Base-by-base conservation (phyloP, 2,888 invertebrate species). In the Oscheius myriophilus region DNA sequence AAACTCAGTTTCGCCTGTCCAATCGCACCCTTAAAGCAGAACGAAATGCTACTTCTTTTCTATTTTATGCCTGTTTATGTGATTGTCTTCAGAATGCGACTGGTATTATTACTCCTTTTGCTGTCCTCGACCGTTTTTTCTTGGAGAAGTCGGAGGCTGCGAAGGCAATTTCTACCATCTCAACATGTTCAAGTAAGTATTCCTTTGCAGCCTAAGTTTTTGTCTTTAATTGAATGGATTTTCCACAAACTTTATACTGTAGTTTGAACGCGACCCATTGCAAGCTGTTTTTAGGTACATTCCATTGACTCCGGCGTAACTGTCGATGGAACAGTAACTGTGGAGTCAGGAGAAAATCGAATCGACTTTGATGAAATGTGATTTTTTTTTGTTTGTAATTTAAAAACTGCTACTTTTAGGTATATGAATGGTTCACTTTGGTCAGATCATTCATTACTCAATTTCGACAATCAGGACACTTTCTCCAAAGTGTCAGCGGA, bases 361-460 rank as follows among this genome's bases (percentile, higher is more conserved):
- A 58, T 58, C 18, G 52, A 58, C 21, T 51, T 45, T 16, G 21
- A 33, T 21, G 58, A 67, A 51, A 4, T 41, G 52, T 53, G 41
- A 14, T 1, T 11, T 33, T 45, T 23, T 1, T 54, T 23, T 14
- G 21, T 16, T 18, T 21, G 18, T 41, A 1, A 9, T 67, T 11
- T 55, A 23, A 26, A 59, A 9, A 11, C 43, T 41, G 1, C 46
- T 49, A 46, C 23, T 7, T 42, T 9, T 63, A 74, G 76, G 54
- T 65, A 71, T 41, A 52, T 76, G 0, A 71, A 74, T 26, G 72
- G 69, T 9, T 69, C 71, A 14, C 65, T 76, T 23, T 76, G 76
- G 76, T 67, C 72, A 9, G 57, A 54, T 3, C 69, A 54, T 55
- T 76, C 76, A 1, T 66, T 62, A 51, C 41, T 76, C 11, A 62